Evolutionary conservation across 1,140 invertebrate genomes (phyloP).

Genomic region (Gryllus bimaculatus): DNA sequence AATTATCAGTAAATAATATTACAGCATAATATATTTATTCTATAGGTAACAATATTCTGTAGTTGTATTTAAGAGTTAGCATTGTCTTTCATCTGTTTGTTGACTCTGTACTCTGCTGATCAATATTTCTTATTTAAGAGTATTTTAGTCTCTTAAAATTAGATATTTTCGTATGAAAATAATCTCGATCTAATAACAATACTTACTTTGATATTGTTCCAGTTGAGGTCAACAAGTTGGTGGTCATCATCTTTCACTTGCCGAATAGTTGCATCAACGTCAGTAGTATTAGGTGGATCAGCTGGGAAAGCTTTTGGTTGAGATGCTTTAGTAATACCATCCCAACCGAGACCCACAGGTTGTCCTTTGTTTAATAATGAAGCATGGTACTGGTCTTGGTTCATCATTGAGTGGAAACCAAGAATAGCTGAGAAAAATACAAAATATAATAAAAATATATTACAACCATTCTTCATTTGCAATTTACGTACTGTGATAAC

Average conservation of each 20-base stretch:
- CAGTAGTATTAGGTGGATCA: conserved; percentile 90
- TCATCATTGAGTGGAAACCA: conserved; percentile 99
- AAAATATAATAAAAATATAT: background rate
- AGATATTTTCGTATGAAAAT: too few species aligned
- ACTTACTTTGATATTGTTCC: conserved; percentile 90
- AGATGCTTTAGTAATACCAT: conserved; percentile 89
- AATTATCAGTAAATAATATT: too few species aligned
- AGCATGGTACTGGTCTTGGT: conserved; percentile 98
- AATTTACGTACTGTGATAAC: too few species aligned
- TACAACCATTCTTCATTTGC: too few species aligned
- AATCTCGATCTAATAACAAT: background rate
- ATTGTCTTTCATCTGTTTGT: too few species aligned
- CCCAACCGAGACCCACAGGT: conserved; percentile 76
- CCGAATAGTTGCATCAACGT: conserved; percentile 83
- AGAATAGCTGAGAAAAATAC: conserved; percentile 68
- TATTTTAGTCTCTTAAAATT: too few species aligned
- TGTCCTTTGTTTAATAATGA: conserved; percentile 86
- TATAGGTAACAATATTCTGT: too few species aligned
- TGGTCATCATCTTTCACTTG: conserved; percentile 81
- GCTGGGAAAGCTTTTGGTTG: conserved; percentile 81
- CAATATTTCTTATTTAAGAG: too few species aligned
- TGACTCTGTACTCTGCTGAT: too few species aligned
- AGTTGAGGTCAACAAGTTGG: conserved; percentile 80
- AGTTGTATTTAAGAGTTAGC: too few species aligned
- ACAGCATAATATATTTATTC: too few species aligned